Evolutionary conservation across 2,888 invertebrate genomes (phyloP).

Genomic region (Pheosia gnoma): DNA sequence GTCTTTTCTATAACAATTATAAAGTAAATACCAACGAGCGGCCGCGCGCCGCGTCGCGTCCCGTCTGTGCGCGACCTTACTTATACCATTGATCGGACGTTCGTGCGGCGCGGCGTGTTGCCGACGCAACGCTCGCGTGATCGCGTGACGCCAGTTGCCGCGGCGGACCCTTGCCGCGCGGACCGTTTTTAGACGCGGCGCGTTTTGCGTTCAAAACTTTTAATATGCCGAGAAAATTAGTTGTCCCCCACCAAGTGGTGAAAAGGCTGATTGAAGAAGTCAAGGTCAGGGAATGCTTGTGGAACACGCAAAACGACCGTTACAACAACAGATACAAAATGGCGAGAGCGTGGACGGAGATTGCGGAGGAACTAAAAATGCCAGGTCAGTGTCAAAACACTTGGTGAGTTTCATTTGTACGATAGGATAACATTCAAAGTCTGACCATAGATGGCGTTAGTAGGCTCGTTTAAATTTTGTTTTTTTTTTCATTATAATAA

Average conservation of each 20-base stretch:
- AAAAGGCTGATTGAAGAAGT: conserved; percentile 48
- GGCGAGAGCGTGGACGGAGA: conserved; percentile 51
- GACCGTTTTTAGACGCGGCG: conserved; percentile 33
- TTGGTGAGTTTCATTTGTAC: conserved; percentile 6
- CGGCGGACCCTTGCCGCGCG: conserved; percentile 40
- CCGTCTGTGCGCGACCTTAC: conserved; percentile 16
- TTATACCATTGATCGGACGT: conserved; percentile 28
- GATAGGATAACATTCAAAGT: conserved; percentile 9
- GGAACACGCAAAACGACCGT: conserved; percentile 47
- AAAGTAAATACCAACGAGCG: not conserved
- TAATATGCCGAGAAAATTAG: conserved; percentile 27
- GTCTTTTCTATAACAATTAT: too few relatives aligned
- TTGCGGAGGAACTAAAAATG: conserved; percentile 41
- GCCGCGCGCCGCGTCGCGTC: conserved; percentile 7
- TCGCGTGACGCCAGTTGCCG: conserved; percentile 38
- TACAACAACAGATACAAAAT: conserved; percentile 49
- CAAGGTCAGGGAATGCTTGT: conserved; percentile 47
- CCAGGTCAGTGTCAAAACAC: conserved; percentile 44
- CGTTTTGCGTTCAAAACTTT: conserved; percentile 14
- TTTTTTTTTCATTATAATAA: too few relatives aligned
- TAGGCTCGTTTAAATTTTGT: conserved; percentile 6
- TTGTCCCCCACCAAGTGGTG: conserved; percentile 25
- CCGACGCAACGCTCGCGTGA: conserved; percentile 24
- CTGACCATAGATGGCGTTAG: conserved; percentile 37
- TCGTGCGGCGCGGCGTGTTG: too few relatives aligned